Percentiles rank a stretch among this genome's conserved stretches.
Evolutionary conservation across 2,888 invertebrate genomes (phyloP).

Genomic region (Hanleya hanleyi): DNA sequence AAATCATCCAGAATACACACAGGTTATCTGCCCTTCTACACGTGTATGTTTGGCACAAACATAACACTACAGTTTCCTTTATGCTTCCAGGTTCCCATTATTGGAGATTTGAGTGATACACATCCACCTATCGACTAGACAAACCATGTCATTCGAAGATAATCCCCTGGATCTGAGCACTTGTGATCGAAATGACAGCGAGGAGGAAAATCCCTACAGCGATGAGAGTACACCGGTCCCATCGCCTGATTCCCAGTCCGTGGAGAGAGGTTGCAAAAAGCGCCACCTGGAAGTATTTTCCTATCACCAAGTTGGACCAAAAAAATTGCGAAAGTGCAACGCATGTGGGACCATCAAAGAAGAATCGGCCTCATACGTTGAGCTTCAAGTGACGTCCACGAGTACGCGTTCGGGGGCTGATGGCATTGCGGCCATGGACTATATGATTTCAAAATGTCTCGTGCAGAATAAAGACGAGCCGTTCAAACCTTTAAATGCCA

Average conservation of each 20-base stretch:
- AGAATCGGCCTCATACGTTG: background rate
- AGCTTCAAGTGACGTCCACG: background rate
- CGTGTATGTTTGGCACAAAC: too few species aligned
- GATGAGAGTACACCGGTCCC: background rate
- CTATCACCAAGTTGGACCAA: background rate
- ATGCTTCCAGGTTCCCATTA: too few species aligned
- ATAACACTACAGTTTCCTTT: too few species aligned
- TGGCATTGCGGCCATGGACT: conserved; percentile 36
- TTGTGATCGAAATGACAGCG: too few species aligned
- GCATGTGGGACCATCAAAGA: background rate
- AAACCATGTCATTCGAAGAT: too few species aligned
- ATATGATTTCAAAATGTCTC: conserved; percentile 44
- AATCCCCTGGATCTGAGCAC: too few species aligned
- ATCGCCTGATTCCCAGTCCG: background rate
- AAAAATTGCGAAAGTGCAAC: background rate
- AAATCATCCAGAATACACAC: too few species aligned
- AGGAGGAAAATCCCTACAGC: too few species aligned
- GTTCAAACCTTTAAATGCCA: conserved; percentile 37
- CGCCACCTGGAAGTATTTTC: background rate
- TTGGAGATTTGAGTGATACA: too few species aligned
- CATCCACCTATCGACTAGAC: too few species aligned
- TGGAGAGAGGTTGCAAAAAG: background rate
- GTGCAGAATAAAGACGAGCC: conserved; percentile 36
- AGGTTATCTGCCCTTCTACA: too few species aligned
- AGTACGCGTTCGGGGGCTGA: background rate